These are phyloP conservation scores for Champsocephalus gunnari DNA, from an alignment of 2,797 vertebrate genomes.

Conservation along the genomic window DNA sequence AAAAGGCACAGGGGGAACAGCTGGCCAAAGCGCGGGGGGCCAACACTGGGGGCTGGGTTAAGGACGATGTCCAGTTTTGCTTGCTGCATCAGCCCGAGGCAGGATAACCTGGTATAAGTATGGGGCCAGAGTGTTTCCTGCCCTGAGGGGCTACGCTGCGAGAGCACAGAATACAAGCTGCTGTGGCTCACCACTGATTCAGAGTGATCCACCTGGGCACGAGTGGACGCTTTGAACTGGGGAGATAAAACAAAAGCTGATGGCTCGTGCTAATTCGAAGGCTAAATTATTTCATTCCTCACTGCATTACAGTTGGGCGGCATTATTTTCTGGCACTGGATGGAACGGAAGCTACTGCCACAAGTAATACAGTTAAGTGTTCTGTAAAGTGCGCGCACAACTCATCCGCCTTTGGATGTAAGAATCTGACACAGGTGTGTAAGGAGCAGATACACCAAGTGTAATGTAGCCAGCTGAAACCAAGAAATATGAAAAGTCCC, in stretches of 20 bases:
- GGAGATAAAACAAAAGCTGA: constrained; percentile 72
- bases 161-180: constrained; percentile 64
- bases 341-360: constrained; percentile 63
- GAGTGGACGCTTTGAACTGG: constrained; percentile 72
- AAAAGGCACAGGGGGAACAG: constrained; percentile 43
- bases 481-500: constrained; percentile 2
- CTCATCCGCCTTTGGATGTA: constrained; percentile 50
- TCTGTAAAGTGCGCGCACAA: constrained; percentile 62
- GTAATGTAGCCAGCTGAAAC: background rate
- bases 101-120: constrained; percentile 46
- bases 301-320: constrained; percentile 60
- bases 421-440: constrained; percentile 21
- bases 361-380: constrained; percentile 76
- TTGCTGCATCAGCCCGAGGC: constrained; percentile 58
- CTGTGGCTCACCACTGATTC: constrained; percentile 71
- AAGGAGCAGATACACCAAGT: constrained; percentile 8
- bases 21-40: constrained; percentile 41
- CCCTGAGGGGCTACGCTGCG: constrained; percentile 59
- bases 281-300: constrained; percentile 74
- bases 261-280: constrained; percentile 68
- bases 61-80: constrained; percentile 56
- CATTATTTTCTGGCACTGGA: constrained; percentile 68
- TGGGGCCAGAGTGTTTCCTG: constrained; percentile 28
- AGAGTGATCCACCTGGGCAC: constrained; percentile 75
- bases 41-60: constrained; percentile 22